Evolutionary conservation across 2,797 vertebrate species (phyloP).

Genomic region (Dryobates pubescens): DNA sequence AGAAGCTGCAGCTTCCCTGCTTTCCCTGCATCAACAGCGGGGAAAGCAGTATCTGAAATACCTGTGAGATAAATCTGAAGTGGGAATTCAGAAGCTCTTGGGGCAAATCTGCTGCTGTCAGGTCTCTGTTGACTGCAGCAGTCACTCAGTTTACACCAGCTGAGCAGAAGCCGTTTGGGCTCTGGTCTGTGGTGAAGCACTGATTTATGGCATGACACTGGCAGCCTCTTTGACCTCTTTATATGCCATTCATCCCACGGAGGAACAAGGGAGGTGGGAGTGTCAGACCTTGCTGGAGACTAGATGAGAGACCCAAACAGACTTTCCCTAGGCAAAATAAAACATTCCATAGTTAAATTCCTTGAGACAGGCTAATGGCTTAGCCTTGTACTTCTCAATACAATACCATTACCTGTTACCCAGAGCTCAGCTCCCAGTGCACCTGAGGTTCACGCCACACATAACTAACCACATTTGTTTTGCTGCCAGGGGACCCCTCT

Average conservation of each 20-base stretch:
- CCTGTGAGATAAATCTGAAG: slow-evolving; percentile 10
- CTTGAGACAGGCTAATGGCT: slow-evolving; percentile 29
- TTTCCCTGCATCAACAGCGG: neutral
- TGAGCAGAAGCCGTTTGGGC: slow-evolving; percentile 43
- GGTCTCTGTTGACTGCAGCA: slow-evolving; percentile 23
- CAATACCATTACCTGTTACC: slow-evolving; percentile 29
- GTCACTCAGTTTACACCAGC: slow-evolving; percentile 12
- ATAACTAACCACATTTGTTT: slow-evolving; percentile 70
- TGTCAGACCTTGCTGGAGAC: neutral
- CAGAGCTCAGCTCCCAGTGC: slow-evolving; percentile 18
- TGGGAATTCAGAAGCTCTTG: slow-evolving; percentile 32
- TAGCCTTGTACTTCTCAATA: slow-evolving; percentile 28
- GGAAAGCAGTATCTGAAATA: neutral
- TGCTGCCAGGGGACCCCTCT: slow-evolving; percentile 60
- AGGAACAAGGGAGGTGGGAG: neutral
- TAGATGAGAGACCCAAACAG: slow-evolving; percentile 4
- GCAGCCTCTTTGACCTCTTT: slow-evolving; percentile 37
- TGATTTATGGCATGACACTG: slow-evolving; percentile 42
- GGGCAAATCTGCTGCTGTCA: slow-evolving; percentile 39
- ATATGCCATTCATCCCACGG: neutral
- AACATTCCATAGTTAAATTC: slow-evolving; percentile 58
- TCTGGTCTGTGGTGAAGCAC: neutral
- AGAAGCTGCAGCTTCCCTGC: neutral
- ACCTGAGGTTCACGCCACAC: slow-evolving; percentile 63
- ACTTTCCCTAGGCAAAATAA: slow-evolving; percentile 45